Evolutionary conservation across 2,113 vertebrate species (phyloP).

Genomic region (Emydura subglobosa): DNA sequence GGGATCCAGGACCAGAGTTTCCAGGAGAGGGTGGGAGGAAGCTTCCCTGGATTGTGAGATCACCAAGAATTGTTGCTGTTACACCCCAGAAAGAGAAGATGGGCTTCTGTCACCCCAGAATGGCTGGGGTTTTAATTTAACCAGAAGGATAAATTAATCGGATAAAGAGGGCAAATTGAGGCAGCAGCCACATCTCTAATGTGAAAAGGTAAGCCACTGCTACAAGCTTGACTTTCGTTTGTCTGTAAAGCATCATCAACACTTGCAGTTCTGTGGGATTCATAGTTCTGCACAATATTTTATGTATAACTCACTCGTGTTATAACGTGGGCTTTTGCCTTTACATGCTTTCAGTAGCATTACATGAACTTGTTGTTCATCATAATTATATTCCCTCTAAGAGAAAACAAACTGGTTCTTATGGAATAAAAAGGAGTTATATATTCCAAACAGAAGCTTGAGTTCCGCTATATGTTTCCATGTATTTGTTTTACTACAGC

Average conservation of each 20-base stretch:
- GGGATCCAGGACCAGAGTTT: neutral
- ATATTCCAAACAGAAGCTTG: neutral
- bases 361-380: neutral
- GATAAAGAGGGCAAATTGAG: neutral
- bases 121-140: neutral
- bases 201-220: neutral
- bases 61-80: neutral
- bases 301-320: neutral
- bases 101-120: neutral
- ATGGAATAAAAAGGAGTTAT: neutral
- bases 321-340: neutral
- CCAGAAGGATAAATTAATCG: neutral
- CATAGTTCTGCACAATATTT: neutral
- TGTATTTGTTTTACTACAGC: neutral
- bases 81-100: neutral
- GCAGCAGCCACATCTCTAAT: neutral
- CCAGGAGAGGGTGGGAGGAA: neutral
- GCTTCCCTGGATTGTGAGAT: neutral
- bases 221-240: neutral
- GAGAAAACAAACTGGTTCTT: neutral
- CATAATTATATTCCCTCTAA: neutral
- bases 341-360: neutral
- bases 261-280: neutral
- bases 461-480: neutral
- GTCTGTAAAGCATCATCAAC: neutral